Percentiles rank a stretch among this genome's conserved stretches.
phyloP scores from a whole-genome alignment of 2,797 vertebrate species.

The Falco cherrug region DNA sequence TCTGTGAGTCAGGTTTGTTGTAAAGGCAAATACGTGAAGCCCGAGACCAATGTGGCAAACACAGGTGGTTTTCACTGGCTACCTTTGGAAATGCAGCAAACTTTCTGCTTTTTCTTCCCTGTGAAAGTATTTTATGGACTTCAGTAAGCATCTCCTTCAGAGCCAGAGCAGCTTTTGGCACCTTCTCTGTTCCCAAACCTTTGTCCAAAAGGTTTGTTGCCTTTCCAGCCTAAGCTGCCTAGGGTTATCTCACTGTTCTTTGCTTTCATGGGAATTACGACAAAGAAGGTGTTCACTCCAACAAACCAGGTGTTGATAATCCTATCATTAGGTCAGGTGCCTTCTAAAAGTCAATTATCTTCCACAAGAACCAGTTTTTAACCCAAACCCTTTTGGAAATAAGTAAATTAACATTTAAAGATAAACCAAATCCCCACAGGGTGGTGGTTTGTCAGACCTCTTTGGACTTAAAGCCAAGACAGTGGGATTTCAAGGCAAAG shows the following conservation, averaged over 20 bases:
- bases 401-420: neutral
- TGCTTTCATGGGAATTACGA: neutral
- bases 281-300: neutral
- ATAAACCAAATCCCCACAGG: neutral
- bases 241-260: neutral
- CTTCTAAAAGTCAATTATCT: neutral
- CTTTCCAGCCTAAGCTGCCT: neutral
- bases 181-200: neutral
- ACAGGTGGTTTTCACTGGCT: neutral
- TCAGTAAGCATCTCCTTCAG: neutral
- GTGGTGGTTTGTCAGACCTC: neutral
- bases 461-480: neutral
- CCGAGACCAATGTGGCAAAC: accelerated
- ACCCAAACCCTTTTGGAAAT: neutral
- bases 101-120: neutral
- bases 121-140: neutral
- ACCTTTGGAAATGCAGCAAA: neutral
- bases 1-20: accelerated
- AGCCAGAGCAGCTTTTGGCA: neutral
- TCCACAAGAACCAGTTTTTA: neutral
- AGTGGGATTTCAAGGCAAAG: neutral
- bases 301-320: neutral
- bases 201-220: neutral
- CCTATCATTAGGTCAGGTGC: neutral
- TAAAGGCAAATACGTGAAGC: neutral